A percentile compares a stretch with the other conserved stretches of the same genome.
These are phyloP conservation scores for Habroteleia sp. DNA, from an alignment of 2,888 invertebrate genomes.

Conservation along the genomic window DNA sequence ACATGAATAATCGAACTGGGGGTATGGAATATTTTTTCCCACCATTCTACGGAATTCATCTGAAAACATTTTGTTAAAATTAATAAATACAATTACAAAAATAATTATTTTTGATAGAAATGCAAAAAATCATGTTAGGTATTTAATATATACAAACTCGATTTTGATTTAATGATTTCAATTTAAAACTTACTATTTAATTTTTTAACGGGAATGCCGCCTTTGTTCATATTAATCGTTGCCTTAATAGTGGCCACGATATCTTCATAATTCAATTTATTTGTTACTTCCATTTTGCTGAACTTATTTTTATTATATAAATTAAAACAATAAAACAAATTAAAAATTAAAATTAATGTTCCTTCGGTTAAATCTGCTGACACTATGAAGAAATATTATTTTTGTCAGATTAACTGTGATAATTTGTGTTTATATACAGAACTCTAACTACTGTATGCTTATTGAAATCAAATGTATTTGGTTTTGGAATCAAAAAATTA, in stretches of 20 bases:
- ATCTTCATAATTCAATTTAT: too few species aligned
- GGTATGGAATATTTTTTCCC: constrained; percentile 30
- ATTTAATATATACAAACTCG: background rate
- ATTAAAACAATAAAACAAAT: background rate
- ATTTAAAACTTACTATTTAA: constrained; percentile 27
- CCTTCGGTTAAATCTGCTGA: background rate
- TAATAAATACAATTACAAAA: background rate
- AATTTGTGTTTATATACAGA: background rate
- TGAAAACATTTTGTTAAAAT: constrained; percentile 3
- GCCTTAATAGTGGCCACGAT: constrained; percentile 6
- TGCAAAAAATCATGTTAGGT: background rate
- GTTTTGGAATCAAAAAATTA: too few species aligned
- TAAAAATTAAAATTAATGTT: constrained; percentile 12
- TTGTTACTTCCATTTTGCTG: too few species aligned
- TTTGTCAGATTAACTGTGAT: too few species aligned
- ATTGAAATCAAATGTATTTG: too few species aligned
- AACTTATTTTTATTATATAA: background rate
- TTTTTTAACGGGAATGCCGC: constrained; percentile 20
- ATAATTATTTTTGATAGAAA: background rate
- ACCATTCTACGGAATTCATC: constrained; percentile 7
- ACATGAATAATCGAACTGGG: constrained; percentile 12
- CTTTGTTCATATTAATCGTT: constrained; percentile 16
- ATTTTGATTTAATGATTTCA: background rate
- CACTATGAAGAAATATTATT: background rate
- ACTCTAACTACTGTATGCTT: too few species aligned